Conservation (phyloP, 2,797 vertebrate species). For the Rhinichthys osculus region DNA sequence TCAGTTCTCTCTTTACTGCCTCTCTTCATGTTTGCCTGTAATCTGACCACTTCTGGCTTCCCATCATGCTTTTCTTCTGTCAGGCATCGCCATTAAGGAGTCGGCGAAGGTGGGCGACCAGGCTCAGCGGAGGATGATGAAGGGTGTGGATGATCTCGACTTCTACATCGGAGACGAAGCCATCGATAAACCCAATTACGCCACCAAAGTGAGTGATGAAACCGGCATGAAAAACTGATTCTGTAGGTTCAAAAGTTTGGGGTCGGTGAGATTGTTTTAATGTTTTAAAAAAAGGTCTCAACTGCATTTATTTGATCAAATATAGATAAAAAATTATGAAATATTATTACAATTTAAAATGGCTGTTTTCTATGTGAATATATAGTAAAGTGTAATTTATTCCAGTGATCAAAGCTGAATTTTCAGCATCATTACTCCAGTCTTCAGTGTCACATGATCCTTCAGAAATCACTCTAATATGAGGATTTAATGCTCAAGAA, state of each 20-base stretch:
- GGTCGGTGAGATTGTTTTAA: background rate
- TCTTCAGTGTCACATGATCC: too few species aligned
- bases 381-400: too few species aligned
- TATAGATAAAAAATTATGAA: background rate
- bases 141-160: conserved; percentile 97
- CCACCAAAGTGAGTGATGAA: conserved; percentile 86
- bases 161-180: conserved; percentile 98
- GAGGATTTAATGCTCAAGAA: too few species aligned
- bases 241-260: background rate
- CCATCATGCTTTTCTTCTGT: conserved; percentile 24
- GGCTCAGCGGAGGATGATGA: conserved; percentile 96
- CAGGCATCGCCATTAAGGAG: conserved; percentile 98
- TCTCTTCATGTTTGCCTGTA: background rate
- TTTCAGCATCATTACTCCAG: too few species aligned
- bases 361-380: too few species aligned
- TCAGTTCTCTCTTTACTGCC: background rate
- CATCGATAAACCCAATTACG: conserved; percentile 95
- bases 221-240: background rate
- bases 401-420: too few species aligned
- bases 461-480: too few species aligned
- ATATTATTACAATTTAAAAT: background rate
- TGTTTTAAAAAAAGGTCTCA: too few species aligned
- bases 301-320: background rate
- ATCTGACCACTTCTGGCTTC: background rate
- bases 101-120: conserved; percentile 97